Evolutionary conservation across 2,888 invertebrate genomes (phyloP).

Genomic region (Ochropleura plecta): DNA sequence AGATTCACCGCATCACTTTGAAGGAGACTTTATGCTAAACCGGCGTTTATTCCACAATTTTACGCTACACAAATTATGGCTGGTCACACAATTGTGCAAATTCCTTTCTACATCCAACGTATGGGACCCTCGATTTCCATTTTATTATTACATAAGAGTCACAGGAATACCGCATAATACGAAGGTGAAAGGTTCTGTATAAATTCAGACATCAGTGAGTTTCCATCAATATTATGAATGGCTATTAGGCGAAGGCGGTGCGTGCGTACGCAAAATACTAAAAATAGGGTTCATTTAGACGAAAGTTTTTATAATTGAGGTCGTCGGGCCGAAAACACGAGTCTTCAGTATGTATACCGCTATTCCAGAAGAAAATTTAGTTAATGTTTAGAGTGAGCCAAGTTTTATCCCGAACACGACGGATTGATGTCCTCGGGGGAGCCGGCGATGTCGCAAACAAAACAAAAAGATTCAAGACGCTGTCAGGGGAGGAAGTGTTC

Average conservation of each 20-base stretch:
- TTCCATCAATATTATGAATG: slow-evolving; percentile 58
- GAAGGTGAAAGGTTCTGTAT: slow-evolving; percentile 39
- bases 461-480: slow-evolving; percentile 75
- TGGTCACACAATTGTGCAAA: slow-evolving; percentile 47
- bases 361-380: slow-evolving; percentile 64
- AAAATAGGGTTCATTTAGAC: slow-evolving; percentile 40
- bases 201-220: slow-evolving; percentile 50
- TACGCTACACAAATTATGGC: slow-evolving; percentile 16
- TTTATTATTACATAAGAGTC: slow-evolving; percentile 46
- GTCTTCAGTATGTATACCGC: slow-evolving; percentile 52
- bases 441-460: slow-evolving; percentile 71
- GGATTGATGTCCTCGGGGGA: slow-evolving; percentile 73
- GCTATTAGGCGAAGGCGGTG: slow-evolving; percentile 30
- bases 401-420: slow-evolving; percentile 70
- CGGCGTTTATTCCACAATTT: slow-evolving; percentile 32
- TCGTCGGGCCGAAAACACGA: slow-evolving; percentile 35
- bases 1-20: slow-evolving; percentile 68
- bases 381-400: slow-evolving; percentile 72
- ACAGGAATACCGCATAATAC: slow-evolving; percentile 18
- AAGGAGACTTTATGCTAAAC: slow-evolving; percentile 51
- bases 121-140: slow-evolving; percentile 45
- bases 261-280: slow-evolving; percentile 45
- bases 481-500: slow-evolving; percentile 71
- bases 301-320: slow-evolving; percentile 46
- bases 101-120: slow-evolving; percentile 25